These are phyloP conservation scores for Philhelius pedissequus DNA, from an alignment of 2,888 invertebrate species.

Conservation along the genomic window DNA sequence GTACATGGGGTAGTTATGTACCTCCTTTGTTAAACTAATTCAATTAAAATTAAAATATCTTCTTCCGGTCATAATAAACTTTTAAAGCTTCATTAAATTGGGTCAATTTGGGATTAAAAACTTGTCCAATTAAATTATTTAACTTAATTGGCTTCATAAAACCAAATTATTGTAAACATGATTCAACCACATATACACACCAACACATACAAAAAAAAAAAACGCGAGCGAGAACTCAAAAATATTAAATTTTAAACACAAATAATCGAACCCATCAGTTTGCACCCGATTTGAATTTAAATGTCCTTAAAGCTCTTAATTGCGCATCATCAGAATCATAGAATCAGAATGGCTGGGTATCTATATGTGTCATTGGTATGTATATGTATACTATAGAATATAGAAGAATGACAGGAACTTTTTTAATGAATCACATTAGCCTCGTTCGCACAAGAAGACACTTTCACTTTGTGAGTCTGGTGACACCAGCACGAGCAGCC, in stretches of 20 bases:
- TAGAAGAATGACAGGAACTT: constrained; percentile 1
- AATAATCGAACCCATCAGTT: constrained; percentile 26
- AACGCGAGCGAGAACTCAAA: neutral
- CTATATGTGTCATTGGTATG: too few relatives aligned
- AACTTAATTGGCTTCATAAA: neutral
- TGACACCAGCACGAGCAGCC: neutral
- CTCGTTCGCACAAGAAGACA: constrained; percentile 47
- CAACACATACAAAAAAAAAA: neutral
- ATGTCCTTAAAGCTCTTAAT: constrained; percentile 52
- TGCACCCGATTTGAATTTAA: constrained; percentile 50
- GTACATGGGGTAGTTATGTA: too few relatives aligned
- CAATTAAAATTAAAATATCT: neutral
- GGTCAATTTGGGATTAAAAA: neutral
- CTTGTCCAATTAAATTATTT: neutral
- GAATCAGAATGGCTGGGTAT: neutral
- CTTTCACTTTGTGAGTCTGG: neutral
- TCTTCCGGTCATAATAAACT: neutral
- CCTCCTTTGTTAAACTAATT: neutral
- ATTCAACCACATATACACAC: too few relatives aligned
- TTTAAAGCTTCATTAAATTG: neutral
- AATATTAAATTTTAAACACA: neutral
- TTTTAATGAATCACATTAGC: constrained; percentile 63
- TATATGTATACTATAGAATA: too few relatives aligned
- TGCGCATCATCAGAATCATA: constrained; percentile 56
- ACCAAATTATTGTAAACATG: constrained; percentile 3